phyloP scores from a whole-genome alignment of 2,113 vertebrate species.

The Rhea pennata region DNA sequence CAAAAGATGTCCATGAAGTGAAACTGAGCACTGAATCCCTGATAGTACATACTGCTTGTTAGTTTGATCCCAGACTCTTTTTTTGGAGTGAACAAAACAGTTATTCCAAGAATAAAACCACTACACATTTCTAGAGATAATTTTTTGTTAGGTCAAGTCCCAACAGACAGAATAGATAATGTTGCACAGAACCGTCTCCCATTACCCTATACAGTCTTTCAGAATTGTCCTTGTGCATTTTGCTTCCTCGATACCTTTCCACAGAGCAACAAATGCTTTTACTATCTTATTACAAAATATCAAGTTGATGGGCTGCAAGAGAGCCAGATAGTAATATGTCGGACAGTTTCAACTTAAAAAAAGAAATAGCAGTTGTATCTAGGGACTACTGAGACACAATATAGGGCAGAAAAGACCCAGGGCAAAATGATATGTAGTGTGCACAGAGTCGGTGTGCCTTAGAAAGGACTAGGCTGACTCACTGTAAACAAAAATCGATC shows the following conservation, averaged over 20 bases:
- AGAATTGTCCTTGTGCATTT: neutral
- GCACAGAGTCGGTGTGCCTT: accelerated
- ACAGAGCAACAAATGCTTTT: neutral
- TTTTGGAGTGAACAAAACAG: neutral
- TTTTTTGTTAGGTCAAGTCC: neutral
- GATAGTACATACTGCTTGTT: neutral
- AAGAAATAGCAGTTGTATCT: neutral
- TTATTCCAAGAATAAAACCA: neutral
- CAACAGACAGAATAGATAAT: neutral
- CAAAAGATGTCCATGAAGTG: neutral
- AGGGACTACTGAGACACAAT: neutral
- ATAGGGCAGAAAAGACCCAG: neutral
- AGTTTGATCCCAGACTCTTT: neutral
- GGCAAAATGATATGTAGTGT: neutral
- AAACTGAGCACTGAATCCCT: neutral
- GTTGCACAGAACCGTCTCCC: neutral
- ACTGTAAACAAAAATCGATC: neutral
- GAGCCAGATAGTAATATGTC: neutral
- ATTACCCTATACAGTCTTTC: neutral
- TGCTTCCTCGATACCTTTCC: neutral
- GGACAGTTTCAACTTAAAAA: neutral
- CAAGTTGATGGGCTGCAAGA: neutral
- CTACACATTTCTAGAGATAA: neutral
- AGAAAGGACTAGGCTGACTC: neutral
- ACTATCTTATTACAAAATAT: neutral